phyloP scores from a whole-genome alignment of 2,888 invertebrate species.

The Rhagonycha fulva region DNA sequence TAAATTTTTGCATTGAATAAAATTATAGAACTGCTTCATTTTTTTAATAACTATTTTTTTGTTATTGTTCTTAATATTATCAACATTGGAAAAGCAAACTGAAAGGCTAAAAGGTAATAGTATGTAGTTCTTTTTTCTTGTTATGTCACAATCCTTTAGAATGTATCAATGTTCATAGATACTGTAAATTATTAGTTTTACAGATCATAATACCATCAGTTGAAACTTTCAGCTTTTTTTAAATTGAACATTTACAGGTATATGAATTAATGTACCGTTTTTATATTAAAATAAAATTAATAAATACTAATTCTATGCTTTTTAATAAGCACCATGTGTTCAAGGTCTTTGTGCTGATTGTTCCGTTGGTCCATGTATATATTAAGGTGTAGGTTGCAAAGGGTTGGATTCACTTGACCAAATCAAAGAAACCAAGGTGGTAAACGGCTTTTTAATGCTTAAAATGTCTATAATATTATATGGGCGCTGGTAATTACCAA shows the following conservation, averaged over 20 bases:
- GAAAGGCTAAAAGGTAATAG: not conserved
- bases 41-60: not conserved
- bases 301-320: not conserved
- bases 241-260: not conserved
- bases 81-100: not conserved
- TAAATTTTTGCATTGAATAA: constrained; percentile 51
- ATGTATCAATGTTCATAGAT: not conserved
- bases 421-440: too few relatives aligned
- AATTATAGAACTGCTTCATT: constrained; percentile 28
- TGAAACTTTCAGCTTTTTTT: not conserved
- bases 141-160: not conserved
- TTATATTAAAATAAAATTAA: not conserved
- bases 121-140: not conserved
- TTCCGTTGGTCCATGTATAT: too few relatives aligned
- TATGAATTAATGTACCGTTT: not conserved
- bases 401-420: too few relatives aligned
- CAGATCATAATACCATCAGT: not conserved
- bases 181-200: not conserved
- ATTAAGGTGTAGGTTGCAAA: too few relatives aligned
- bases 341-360: too few relatives aligned
- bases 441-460: too few relatives aligned
- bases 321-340: not conserved
- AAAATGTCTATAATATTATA: too few relatives aligned
- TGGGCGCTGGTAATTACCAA: too few relatives aligned
- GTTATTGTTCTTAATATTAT: not conserved